Evolutionary conservation across 2,888 invertebrate species (phyloP), one percentile per base, ranked within the genome.

Genomic region (Drosophila leonis): DNA sequence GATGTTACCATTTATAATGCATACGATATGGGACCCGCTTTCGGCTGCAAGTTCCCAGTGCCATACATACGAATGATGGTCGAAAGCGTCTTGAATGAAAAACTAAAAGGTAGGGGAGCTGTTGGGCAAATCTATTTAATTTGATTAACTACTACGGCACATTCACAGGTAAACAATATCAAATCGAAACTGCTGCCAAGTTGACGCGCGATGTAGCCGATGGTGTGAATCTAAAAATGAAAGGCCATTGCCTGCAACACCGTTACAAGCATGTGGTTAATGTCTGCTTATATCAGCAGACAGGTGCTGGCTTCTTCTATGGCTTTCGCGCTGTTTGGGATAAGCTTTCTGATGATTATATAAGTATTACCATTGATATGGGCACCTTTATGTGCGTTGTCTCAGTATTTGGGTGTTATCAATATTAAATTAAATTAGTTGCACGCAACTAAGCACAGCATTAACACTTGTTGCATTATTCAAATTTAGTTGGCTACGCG

Each of bases 311-410:
- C 0, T 83, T 81, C 29, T 72, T 67, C 31, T 75, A 71, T n/a
- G 83, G 82, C 4, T 79, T 86, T 20, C 81, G 84, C 7, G 83
- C 88, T 2, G 61, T 84, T 35, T 84, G 84, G 88, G 84, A 84
- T 63, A 8, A 44, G 2, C 56, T 77, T 2, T 27, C 82, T 7
- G 84, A 84, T 65, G 88, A 84, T 42, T 83, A 72, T 48, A 2
- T 51, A 0, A 15, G 9, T 29, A 18, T 24, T 8, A 65, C 37
- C 27, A 72, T 33, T 24, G 81, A 84, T 48, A 64, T 61, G 1
- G 65, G 60, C 1, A 71, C 57, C 10, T 83, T 84, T 46, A 13
- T 81, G 0, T 78, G 81, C 29, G 62, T 86, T 48, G 61, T 67
- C 7, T 54, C 57, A 9, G 41, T 88, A 4, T 84, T 84, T 44